These are phyloP conservation scores for Caerostris extrusa DNA, from an alignment of 1,140 invertebrate species.

Conservation along the genomic window DNA sequence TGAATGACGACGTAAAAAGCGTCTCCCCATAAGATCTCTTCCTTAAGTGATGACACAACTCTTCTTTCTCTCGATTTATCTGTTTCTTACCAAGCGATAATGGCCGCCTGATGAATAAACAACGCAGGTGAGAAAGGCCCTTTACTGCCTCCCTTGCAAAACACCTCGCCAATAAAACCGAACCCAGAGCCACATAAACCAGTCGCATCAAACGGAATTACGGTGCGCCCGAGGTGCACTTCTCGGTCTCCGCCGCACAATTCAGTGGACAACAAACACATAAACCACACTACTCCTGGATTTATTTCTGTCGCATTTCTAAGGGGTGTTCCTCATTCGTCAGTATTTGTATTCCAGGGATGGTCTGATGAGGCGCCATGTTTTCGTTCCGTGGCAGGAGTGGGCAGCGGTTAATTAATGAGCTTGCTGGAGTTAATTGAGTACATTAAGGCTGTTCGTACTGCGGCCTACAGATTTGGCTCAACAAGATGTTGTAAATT, in stretches of 20 bases:
- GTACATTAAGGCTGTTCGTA: too few relatives aligned
- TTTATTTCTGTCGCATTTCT: background rate
- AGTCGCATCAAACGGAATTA: slow-evolving; percentile 40
- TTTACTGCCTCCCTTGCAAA: background rate
- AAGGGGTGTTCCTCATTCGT: background rate
- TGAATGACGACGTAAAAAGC: too few relatives aligned
- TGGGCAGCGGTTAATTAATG: too few relatives aligned
- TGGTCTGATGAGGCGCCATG: background rate
- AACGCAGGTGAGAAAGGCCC: background rate
- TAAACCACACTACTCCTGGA: slow-evolving; percentile 33
- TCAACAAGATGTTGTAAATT: too few relatives aligned
- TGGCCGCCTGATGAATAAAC: background rate
- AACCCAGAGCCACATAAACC: background rate
- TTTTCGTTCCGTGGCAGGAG: too few relatives aligned
- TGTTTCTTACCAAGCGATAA: background rate
- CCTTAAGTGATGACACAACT: too few relatives aligned
- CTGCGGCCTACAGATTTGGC: too few relatives aligned
- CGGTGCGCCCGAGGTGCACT: background rate
- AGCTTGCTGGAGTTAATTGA: too few relatives aligned
- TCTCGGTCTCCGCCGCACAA: background rate
- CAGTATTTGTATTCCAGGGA: background rate
- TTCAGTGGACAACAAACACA: background rate
- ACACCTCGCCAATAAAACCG: slow-evolving; percentile 17
- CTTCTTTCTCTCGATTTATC: background rate
- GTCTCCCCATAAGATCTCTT: too few relatives aligned